Base-by-base conservation (phyloP, 1,140 invertebrate genomes). In the Chlorops oryzae region DNA sequence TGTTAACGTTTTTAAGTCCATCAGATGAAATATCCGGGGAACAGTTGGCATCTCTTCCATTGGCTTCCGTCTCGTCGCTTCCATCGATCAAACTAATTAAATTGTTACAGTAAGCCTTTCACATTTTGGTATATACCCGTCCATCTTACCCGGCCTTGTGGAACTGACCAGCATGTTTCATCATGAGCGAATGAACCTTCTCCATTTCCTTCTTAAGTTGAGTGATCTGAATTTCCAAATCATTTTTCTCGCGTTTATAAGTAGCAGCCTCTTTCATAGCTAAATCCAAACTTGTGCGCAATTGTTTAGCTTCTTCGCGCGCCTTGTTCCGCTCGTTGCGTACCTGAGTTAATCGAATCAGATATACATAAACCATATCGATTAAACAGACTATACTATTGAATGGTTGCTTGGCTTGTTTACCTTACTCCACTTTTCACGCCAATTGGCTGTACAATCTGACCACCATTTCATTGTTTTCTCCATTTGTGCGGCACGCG, bases 381-480 rank as follows among this genome's bases (percentile, higher is more conserved):
- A 54, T 52, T 46, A 27, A 50, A 50, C 48, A 50, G 43, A 53
- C 28, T 32, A 22, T 12, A 42, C 3, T 12, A 22, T 44, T 44
- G 24, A 4, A 24, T 47, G 45, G 45, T 37, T 17, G 18, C 45
- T 15, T n/a, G 3, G n/a, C 35, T 15, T 7, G 34, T 22, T 55
- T 55, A 88, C 87, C 75, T 96, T 95, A 72, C 88, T 93, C 95
- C 94, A 98, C 69, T 97, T 97, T 71, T 96, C 91, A 7, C 93
- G 78, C 69, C 79, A 80, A 56, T 79, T 79, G n/a, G 78, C 77
- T 2, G 79, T 80, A 56, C 79, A 80, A 52, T 79, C 78, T 0
- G 93, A 96, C 94, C 94, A 98, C 94, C 94, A 98, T 44, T 91
- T 77, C 92, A 98, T 97, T 0, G 95, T 98, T 74, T 98, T 98